Base-by-base conservation (phyloP, 2,888 invertebrate genomes). In the Dryadula phaetusa region DNA sequence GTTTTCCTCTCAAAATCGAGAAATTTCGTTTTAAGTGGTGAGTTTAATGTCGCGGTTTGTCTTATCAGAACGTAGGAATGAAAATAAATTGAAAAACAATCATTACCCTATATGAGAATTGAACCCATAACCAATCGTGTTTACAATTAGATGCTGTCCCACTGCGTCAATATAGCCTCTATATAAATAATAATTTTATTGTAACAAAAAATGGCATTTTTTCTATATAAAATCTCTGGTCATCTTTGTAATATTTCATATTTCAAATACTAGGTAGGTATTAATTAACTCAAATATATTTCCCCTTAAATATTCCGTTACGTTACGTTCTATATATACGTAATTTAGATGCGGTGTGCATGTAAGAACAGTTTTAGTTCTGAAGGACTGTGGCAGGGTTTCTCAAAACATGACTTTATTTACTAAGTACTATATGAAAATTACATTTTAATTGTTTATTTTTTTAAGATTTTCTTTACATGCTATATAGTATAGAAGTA, bases 331-430 rank as follows among this genome's bases (percentile, higher is more conserved):
- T 34, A 61, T 28, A 61, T 28, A 61, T 61, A 46, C 7, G 28
- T 61, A 37, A 47, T 60, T 60, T 28, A 60, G 58, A 60, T 44
- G 44, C 58, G 12, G 42, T 16, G 16, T 62, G 62, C 56, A 56
- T 44, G 37, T 67, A 56, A 66, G 53, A 47, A 66, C 62, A 66
- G 54, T 58, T 62, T 67, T 56, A 42, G 40, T 44, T 44, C 44
- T 44, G 12, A 44, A 60, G 28, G 44, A 28, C 28, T 60, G 40
- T 25, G 28, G 2, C 60, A 60, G 60, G 44, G 44, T 10, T 18
- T 18, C 4, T 34, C 56, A 56, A 22, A n/a, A 4, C 14, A 18
- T 8, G 8, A 37, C 1, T 49, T 46, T 49, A n/a, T 46, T 46
- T 10, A 12, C 8, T 18, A 34, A 34, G n/a, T 42, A 5, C 3